Conservation (phyloP, 2,113 vertebrate species). For the Equus quagga region DNA sequence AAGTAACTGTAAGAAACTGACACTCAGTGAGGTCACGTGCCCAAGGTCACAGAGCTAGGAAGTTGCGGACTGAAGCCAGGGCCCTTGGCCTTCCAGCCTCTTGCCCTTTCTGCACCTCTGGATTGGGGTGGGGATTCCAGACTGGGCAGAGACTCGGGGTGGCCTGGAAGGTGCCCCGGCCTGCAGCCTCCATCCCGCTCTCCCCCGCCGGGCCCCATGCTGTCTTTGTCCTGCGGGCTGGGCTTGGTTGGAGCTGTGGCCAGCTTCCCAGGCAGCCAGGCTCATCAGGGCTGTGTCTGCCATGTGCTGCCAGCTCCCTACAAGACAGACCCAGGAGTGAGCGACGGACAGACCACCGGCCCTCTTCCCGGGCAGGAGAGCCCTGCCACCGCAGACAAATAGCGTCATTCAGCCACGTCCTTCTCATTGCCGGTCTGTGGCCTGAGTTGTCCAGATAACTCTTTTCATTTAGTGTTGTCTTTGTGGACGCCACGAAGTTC, state of each 20-base stretch:
- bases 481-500: neutral
- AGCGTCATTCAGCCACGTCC: conserved; percentile 28
- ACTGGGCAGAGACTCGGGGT: neutral
- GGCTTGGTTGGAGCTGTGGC: neutral
- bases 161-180: neutral
- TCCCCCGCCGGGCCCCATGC: neutral
- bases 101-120: neutral
- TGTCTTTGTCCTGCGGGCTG: neutral
- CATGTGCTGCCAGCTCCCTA: neutral
- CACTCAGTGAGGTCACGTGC: neutral
- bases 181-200: fast-evolving
- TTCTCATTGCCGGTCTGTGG: conserved; percentile 28
- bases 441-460: conserved; percentile 67
- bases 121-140: neutral
- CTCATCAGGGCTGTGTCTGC: neutral
- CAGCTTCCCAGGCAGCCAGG: neutral
- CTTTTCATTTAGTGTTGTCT: conserved; percentile 46
- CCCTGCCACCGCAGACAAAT: conserved; percentile 65
- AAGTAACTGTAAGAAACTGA: neutral
- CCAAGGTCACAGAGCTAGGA: neutral
- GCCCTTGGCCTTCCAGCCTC: neutral
- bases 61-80: neutral
- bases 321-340: neutral
- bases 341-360: neutral
- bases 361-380: neutral